phyloP scores from a whole-genome alignment of 2,888 invertebrate species.

The Patella ulyssiponensis region DNA sequence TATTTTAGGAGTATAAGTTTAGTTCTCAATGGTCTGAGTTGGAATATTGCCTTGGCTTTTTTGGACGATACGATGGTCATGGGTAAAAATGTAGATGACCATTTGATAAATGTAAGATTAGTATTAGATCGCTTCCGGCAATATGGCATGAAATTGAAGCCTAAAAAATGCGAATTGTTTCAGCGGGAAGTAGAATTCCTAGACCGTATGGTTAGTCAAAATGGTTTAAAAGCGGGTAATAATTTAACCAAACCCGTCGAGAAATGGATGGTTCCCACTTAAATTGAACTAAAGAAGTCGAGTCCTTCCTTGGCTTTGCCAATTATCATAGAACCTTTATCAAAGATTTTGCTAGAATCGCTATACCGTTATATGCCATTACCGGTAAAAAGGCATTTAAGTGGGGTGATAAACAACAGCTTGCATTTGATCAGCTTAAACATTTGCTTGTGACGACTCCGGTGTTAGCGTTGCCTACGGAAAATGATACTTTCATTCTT shows the following conservation, averaged over 20 bases:
- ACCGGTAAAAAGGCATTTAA: constrained; percentile 28
- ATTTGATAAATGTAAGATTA: constrained; percentile 6
- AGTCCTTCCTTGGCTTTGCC: too few species aligned
- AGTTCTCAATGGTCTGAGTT: neutral
- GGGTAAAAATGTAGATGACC: constrained; percentile 6
- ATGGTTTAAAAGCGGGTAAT: neutral
- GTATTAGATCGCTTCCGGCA: neutral
- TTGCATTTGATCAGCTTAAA: neutral
- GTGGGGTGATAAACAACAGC: constrained; percentile 24
- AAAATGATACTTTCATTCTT: too few species aligned
- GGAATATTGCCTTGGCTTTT: constrained; percentile 14
- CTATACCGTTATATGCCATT: constrained; percentile 30
- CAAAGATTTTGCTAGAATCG: constrained; percentile 15
- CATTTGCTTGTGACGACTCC: too few species aligned
- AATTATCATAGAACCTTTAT: neutral
- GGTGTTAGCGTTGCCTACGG: too few species aligned
- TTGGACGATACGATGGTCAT: constrained; percentile 14
- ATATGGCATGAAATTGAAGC: too few species aligned
- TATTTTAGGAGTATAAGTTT: neutral
- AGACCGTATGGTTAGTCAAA: neutral
- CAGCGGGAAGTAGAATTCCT: neutral
- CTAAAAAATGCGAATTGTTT: neutral
- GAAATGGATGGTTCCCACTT: too few species aligned
- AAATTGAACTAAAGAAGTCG: too few species aligned
- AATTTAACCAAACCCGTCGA: too few species aligned